Base-by-base conservation (phyloP, 2,113 vertebrate genomes). In the Chunga burmeisteri region DNA sequence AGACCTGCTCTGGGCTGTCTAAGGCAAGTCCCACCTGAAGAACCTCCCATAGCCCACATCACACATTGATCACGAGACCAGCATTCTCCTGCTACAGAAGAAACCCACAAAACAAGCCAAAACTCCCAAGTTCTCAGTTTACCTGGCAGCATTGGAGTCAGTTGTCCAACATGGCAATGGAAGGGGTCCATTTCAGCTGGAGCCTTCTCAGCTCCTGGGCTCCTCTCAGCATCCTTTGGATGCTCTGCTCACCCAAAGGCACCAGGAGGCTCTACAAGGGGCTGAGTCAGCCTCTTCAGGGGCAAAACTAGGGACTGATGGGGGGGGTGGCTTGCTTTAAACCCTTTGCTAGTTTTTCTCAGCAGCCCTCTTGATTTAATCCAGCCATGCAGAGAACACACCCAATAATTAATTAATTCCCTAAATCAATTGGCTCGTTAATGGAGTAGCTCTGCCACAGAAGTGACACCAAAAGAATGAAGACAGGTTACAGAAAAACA, bases 101-200 rank as follows among this genome's bases (percentile, higher is more conserved):
- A 42, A 58, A 52, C 21, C 56, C 47, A 68, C 29, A 65, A 73
- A 79, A 72, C 16, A 83, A 93, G 10, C 7, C 23, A 17, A 75
- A 63, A 65, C 79, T 67, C 65, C 29, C 36, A 46, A n/a, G 27
- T 52, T 59, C 34, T 67, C 46, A 7, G 7, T 46, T 40, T 49
- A 32, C 17, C 38, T 22, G 14, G 30, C 16, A 75, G 32, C 6
- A 59, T 11, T 44, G 0, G 1, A 90, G 9, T 20, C 78, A 63
- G 20, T 50, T 34, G 21, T 44, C 49, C 59, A 72, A 65, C 67
- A 9, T 34, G 7, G 5, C 5, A 78, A 44, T 7, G 8, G 9
- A 78, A 52, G 0, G 0, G 10, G 32, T 52, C 23, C 13, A 21
- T 38, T 74, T 86, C 44, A 78, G 7, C 8, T 16, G 38, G 2